Conservation (phyloP, 2,888 invertebrate species). For the Emmelina monodactyla region DNA sequence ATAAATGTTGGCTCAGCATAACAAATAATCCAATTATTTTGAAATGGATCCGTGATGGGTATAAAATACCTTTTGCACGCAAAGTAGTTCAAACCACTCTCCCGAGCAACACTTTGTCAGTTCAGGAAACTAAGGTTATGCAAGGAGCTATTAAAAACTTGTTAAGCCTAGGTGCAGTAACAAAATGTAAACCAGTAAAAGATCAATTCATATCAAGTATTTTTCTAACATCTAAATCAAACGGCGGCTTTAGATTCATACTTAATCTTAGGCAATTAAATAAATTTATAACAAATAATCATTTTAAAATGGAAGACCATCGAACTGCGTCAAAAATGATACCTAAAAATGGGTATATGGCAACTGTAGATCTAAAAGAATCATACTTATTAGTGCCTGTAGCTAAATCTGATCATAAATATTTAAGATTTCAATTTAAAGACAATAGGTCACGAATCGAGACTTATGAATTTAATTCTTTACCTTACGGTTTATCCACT, state of each 20-base stretch:
- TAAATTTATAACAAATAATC: background rate
- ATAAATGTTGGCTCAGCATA: constrained; percentile 10
- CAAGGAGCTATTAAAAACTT: background rate
- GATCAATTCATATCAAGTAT: constrained; percentile 7
- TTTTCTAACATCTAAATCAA: constrained; percentile 6
- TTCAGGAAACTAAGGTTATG: background rate
- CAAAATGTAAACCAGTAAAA: background rate
- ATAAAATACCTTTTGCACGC: background rate
- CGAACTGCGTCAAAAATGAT: constrained; percentile 5
- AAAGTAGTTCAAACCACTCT: background rate
- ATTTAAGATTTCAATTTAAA: constrained; percentile 5
- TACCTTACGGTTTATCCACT: background rate
- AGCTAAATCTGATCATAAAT: constrained; percentile 5
- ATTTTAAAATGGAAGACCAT: constrained; percentile 8
- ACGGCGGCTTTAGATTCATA: constrained; percentile 5
- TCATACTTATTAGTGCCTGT: no score
- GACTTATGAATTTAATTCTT: background rate
- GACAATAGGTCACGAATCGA: background rate
- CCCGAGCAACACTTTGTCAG: background rate
- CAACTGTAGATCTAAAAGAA: no score
- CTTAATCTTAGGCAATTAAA: constrained; percentile 6
- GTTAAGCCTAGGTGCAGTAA: background rate
- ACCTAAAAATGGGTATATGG: background rate
- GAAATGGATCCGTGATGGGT: constrained; percentile 4
- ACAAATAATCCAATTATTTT: constrained; percentile 6